A percentile compares a stretch with the other conserved stretches of the same genome.
phyloP scores from a whole-genome alignment of 2,113 vertebrate species.

The Cromileptes altivelis region DNA sequence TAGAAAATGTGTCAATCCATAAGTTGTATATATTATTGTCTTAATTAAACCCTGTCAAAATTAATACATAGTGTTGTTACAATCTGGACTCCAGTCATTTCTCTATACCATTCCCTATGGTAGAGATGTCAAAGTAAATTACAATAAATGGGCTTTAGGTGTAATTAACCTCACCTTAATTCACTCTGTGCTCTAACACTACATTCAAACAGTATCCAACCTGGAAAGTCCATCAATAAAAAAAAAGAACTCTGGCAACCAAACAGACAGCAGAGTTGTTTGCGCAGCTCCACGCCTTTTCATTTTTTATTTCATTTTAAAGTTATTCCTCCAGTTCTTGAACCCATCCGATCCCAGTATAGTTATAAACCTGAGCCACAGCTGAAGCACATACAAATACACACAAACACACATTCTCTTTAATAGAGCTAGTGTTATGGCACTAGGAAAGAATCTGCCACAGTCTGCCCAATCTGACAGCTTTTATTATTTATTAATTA shows the following conservation, averaged over 20 bases:
- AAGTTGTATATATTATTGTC: neutral
- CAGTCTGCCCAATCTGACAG: conserved; percentile 75
- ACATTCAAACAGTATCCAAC: conserved; percentile 26
- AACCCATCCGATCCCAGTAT: conserved; percentile 42
- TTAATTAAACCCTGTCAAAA: neutral
- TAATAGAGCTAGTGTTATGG: conserved; percentile 78
- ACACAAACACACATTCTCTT: conserved; percentile 53
- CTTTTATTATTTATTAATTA: conserved; percentile 85
- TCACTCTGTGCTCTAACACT: conserved; percentile 27
- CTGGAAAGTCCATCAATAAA: conserved; percentile 30
- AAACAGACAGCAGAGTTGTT: conserved; percentile 37
- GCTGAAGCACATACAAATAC: conserved; percentile 32
- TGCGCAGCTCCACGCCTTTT: conserved; percentile 26
- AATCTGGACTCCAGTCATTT: neutral
- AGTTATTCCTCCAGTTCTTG: conserved; percentile 36
- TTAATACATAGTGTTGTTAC: neutral
- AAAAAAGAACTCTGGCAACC: conserved; percentile 26
- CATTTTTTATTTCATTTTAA: conserved; percentile 13
- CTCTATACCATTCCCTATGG: neutral
- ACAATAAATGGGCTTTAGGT: conserved; percentile 11
- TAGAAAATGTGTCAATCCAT: neutral
- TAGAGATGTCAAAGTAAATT: conserved; percentile 15
- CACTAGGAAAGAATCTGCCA: conserved; percentile 84
- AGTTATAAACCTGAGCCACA: conserved; percentile 52
- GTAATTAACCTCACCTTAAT: conserved; percentile 28